phyloP scores from a whole-genome alignment of 2,113 vertebrate species.

The Piliocolobus tephrosceles region DNA sequence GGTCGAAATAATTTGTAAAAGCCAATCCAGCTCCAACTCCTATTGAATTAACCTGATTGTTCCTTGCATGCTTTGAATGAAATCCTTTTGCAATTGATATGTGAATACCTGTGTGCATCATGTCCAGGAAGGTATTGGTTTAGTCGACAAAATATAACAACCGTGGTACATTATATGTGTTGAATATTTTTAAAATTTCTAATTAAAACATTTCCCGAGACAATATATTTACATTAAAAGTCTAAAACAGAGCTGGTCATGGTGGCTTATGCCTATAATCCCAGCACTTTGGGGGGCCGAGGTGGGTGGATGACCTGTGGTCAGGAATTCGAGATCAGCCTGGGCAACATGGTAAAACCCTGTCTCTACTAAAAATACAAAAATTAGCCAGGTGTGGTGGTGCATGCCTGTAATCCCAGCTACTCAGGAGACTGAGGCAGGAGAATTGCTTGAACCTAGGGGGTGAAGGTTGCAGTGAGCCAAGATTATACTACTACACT shows the following conservation, averaged over 20 bases:
- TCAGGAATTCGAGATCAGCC: too few species aligned
- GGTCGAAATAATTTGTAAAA: background rate
- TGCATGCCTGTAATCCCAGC: too few species aligned
- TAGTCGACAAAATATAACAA: background rate
- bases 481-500: too few species aligned
- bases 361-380: too few species aligned
- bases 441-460: too few species aligned
- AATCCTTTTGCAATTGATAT: background rate
- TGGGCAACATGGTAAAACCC: too few species aligned
- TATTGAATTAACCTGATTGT: background rate
- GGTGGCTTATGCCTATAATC: too few species aligned
- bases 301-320: too few species aligned
- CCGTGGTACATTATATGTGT: background rate
- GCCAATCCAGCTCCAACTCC: background rate
- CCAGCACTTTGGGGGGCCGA: too few species aligned
- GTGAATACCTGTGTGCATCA: background rate
- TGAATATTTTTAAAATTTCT: background rate
- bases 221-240: background rate
- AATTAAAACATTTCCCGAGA: background rate
- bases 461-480: too few species aligned
- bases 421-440: too few species aligned
- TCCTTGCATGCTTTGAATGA: background rate
- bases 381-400: too few species aligned
- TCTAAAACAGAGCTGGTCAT: background rate
- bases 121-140: background rate